Evolutionary conservation across 2,888 invertebrate species (phyloP).

Genomic region (Eristalis arbustorum): DNA sequence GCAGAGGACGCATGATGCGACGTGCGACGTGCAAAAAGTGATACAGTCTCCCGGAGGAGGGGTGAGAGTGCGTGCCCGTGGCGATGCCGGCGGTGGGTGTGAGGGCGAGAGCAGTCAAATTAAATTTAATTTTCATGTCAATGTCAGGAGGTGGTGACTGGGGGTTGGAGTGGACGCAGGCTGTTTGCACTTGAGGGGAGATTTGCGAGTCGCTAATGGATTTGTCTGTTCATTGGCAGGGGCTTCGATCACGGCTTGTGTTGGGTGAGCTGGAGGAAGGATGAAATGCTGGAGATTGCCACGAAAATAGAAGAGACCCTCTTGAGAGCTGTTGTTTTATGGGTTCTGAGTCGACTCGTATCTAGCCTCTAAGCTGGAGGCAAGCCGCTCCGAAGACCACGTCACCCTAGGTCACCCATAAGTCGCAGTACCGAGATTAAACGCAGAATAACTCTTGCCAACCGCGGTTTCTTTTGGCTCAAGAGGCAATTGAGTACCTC

Average conservation of each 20-base stretch:
- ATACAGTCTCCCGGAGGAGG: neutral
- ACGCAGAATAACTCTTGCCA: no score
- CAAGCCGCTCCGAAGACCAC: no score
- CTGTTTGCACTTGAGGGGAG: neutral
- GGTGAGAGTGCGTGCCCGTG: neutral
- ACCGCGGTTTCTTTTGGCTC: no score
- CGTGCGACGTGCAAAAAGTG: conserved; percentile 1
- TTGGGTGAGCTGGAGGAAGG: neutral
- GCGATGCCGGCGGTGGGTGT: neutral
- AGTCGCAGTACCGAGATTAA: no score
- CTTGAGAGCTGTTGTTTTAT: no score
- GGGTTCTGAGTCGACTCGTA: no score
- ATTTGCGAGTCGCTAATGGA: neutral
- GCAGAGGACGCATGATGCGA: conserved; percentile 9
- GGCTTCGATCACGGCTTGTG: neutral
- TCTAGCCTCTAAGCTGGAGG: no score
- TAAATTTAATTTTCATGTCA: conserved; percentile 46
- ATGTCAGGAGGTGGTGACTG: conserved; percentile 11
- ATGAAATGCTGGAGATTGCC: neutral
- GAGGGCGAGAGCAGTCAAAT: conserved; percentile 23
- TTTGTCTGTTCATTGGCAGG: neutral
- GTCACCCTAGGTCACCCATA: no score
- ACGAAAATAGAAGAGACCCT: no score
- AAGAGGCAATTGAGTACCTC: no score
- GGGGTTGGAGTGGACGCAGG: neutral